Percentiles rank a stretch among this genome's conserved stretches.
Evolutionary conservation across 1,140 invertebrate genomes (phyloP).

Genomic region (Holotrichia oblita): DNA sequence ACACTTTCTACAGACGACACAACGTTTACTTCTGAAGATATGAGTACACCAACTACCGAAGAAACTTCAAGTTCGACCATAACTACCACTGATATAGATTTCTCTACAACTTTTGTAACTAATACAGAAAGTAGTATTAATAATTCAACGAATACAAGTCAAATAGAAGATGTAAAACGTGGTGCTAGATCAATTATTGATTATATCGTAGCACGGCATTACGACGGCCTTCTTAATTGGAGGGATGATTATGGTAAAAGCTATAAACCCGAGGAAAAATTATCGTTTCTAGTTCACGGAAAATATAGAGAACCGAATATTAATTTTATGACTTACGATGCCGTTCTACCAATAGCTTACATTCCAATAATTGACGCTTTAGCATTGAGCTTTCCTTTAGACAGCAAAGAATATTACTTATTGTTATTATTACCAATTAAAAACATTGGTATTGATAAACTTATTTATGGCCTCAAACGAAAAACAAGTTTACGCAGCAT

Average conservation of each 20-base stretch:
- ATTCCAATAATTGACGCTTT: constrained; percentile 75
- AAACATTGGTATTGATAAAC: constrained; percentile 60
- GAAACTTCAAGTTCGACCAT: constrained; percentile 9
- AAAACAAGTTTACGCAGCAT: constrained; percentile 70
- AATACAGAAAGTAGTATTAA: background rate
- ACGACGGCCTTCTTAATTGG: constrained; percentile 9
- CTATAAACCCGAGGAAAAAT: constrained; percentile 30
- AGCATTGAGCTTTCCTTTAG: constrained; percentile 78
- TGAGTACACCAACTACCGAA: background rate
- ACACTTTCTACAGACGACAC: too few relatives aligned
- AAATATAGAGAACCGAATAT: constrained; percentile 54
- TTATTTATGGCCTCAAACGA: constrained; percentile 59
- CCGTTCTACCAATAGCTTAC: constrained; percentile 78
- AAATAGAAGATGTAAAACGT: constrained; percentile 46
- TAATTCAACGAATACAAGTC: constrained; percentile 53
- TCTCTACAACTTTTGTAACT: too few relatives aligned
- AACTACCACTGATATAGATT: background rate
- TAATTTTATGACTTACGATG: constrained; percentile 74
- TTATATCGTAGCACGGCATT: constrained; percentile 51
- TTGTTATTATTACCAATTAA: constrained; percentile 68
- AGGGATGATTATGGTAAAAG: background rate
- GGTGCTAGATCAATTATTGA: constrained; percentile 52
- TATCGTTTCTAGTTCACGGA: constrained; percentile 56
- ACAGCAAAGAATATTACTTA: constrained; percentile 72
- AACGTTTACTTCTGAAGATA: background rate